Percentiles rank a stretch among this genome's conserved stretches.
These are phyloP conservation scores for Hemicentrotus pulcherrimus DNA, from an alignment of 35 echinoderm and acorn worm genomes.

Conservation along the genomic window DNA sequence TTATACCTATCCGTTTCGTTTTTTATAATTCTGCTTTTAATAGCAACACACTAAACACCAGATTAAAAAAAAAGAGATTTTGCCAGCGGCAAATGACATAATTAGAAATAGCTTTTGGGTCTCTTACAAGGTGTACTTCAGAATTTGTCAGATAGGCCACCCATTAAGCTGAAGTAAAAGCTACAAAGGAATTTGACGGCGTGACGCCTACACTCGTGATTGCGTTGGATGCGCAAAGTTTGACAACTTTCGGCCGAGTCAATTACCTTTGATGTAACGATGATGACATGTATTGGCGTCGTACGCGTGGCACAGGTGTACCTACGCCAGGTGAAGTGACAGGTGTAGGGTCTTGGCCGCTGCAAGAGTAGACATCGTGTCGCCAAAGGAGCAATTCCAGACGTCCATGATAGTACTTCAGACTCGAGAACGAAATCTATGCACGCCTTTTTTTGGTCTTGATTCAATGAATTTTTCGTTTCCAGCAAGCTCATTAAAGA, in stretches of 20 bases:
- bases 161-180: not conserved
- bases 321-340: not conserved
- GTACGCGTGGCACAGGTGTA: slow-evolving; percentile 37
- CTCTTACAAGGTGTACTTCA: not conserved
- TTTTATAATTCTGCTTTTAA: too few species aligned
- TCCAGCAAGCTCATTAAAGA: too few species aligned
- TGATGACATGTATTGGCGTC: slow-evolving; percentile 43
- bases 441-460: not conserved
- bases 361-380: slow-evolving; percentile 1
- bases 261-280: slow-evolving; percentile 47
- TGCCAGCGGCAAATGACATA: not conserved
- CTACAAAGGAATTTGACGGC: not conserved
- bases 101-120: too few species aligned
- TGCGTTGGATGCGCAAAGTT: slow-evolving; percentile 24
- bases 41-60: too few species aligned
- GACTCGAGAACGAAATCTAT: not conserved
- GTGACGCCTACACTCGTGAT: not conserved
- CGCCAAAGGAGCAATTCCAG: not conserved
- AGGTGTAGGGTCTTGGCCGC: not conserved
- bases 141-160: not conserved
- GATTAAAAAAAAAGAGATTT: not conserved
- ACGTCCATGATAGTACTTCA: not conserved
- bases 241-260: slow-evolving; percentile 40
- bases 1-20: too few species aligned
- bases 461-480: not conserved